Percentiles rank a stretch among this genome's conserved stretches.
phyloP scores from a whole-genome alignment of 2,113 vertebrate genomes.

The Myiopsitta monachus region DNA sequence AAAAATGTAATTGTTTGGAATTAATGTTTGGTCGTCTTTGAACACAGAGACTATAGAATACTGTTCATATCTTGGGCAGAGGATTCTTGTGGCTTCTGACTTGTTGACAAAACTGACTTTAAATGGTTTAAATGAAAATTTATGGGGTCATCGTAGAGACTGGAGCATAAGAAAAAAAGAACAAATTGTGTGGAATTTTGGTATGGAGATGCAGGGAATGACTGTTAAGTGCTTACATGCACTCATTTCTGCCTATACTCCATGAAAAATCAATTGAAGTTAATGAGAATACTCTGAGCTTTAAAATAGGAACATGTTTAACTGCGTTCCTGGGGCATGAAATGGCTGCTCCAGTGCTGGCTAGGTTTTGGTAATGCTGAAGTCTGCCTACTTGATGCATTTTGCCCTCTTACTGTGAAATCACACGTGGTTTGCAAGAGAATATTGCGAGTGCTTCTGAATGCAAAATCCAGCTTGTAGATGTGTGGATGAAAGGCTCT shows the following conservation, averaged over 20 bases:
- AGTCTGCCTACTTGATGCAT: neutral
- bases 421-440: slow-evolving; percentile 6
- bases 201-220: neutral
- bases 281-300: neutral
- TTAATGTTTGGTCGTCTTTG: neutral
- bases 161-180: neutral
- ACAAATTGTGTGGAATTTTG: neutral
- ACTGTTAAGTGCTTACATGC: neutral
- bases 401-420: slow-evolving; percentile 32
- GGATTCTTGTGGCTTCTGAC: neutral
- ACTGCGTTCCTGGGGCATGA: neutral
- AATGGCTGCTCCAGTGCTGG: neutral
- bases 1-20: slow-evolving; percentile 27
- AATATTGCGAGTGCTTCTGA: slow-evolving; percentile 26
- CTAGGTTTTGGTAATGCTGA: neutral
- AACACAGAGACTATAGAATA: neutral
- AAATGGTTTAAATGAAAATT: neutral
- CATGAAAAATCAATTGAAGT: neutral
- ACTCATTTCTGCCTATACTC: neutral
- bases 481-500: slow-evolving; percentile 50
- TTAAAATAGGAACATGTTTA: neutral
- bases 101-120: neutral
- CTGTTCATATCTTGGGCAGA: neutral
- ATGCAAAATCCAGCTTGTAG: slow-evolving; percentile 5
- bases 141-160: neutral